Percentiles rank a stretch among this genome's conserved stretches.
Conservation (phyloP, 2,113 vertebrate genomes). For the Pseudorasbora parva region DNA sequence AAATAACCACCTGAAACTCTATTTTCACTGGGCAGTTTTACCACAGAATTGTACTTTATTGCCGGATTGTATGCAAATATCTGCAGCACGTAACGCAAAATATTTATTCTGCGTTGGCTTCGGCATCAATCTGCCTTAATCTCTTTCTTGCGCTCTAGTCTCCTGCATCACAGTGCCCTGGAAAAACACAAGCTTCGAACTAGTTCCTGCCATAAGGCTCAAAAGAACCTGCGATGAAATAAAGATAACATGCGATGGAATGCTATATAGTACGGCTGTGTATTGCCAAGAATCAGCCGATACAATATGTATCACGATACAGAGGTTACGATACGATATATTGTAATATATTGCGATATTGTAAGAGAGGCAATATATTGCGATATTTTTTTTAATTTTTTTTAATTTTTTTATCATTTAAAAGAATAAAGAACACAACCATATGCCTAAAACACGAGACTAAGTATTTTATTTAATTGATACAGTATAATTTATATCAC, state of each 20-base stretch:
- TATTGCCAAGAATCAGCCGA: too few species aligned
- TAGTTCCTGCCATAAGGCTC: not conserved
- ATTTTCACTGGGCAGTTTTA: not conserved
- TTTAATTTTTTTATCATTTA: too few species aligned
- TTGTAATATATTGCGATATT: too few species aligned
- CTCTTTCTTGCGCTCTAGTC: not conserved
- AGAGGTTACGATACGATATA: too few species aligned
- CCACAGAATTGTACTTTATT: not conserved
- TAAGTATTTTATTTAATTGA: too few species aligned
- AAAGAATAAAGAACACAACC: too few species aligned
- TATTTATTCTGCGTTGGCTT: not conserved
- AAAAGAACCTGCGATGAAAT: conserved; percentile 21
- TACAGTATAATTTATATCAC: too few species aligned
- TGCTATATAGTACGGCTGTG: not conserved
- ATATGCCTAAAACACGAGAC: too few species aligned
- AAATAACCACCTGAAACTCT: conserved; percentile 4
- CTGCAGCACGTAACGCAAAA: not conserved
- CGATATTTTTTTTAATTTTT: too few species aligned
- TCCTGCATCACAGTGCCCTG: not conserved
- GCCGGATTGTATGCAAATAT: not conserved
- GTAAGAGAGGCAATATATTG: too few species aligned
- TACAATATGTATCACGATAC: too few species aligned
- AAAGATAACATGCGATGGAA: not conserved
- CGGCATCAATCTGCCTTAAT: not conserved
- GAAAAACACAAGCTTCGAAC: not conserved